Conservation (phyloP, 2,113 vertebrate genomes). For the Machaerirhynchus nigripectus region DNA sequence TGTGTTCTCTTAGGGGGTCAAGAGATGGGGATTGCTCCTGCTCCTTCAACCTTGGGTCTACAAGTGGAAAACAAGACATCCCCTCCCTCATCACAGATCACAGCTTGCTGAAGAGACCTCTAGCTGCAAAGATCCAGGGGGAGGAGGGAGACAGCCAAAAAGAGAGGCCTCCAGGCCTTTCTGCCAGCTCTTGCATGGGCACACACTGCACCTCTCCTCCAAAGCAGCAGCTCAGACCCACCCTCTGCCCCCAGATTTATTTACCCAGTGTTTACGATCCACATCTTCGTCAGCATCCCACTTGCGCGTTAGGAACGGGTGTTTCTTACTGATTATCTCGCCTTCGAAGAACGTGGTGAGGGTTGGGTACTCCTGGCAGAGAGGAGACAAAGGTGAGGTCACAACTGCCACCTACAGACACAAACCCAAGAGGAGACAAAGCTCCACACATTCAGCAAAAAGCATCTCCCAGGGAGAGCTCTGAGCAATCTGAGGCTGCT, state of each 20-base stretch:
- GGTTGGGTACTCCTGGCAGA: constrained; percentile 90
- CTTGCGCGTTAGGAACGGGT: constrained; percentile 95
- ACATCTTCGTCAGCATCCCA: constrained; percentile 99
- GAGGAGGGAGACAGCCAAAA: not conserved
- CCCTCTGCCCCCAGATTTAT: not conserved
- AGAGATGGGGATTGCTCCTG: not conserved
- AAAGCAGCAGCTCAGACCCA: not conserved
- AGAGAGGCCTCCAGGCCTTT: not conserved
- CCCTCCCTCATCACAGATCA: not conserved
- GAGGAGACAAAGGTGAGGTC: not conserved
- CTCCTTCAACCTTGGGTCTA: not conserved
- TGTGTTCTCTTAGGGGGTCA: not conserved
- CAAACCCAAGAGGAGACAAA: not conserved
- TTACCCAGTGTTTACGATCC: constrained; percentile 97
- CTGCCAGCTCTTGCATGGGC: not conserved
- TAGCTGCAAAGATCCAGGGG: not conserved
- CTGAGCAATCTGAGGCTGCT: rapidly evolving
- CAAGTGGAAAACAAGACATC: not conserved
- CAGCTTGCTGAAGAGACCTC: not conserved
- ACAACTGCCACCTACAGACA: not conserved
- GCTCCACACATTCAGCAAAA: not conserved
- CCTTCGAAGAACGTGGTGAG: constrained; percentile 98
- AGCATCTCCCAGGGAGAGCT: not conserved
- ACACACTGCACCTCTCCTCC: not conserved
- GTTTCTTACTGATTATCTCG: constrained; percentile 95